Conservation (phyloP, 2,888 invertebrate species). For the Athalia cordata region DNA sequence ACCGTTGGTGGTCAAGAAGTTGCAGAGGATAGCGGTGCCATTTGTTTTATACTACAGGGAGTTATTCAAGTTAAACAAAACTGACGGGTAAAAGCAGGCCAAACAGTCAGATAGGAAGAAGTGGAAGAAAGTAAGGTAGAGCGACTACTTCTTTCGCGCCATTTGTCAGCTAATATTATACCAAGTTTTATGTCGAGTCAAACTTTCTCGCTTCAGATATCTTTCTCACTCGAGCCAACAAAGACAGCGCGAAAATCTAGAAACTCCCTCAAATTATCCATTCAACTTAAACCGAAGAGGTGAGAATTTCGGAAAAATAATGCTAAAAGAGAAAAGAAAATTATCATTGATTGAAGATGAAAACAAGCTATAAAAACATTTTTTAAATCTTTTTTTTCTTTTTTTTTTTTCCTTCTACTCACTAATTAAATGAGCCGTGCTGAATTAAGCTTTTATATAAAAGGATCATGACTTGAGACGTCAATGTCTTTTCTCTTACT, state of each 20-base stretch:
- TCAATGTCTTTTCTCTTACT: too few species aligned
- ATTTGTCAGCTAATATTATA: slow-evolving; percentile 45
- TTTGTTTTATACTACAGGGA: slow-evolving; percentile 31
- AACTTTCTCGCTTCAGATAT: slow-evolving; percentile 1
- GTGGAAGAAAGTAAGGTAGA: neutral
- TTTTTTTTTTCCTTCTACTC: too few species aligned
- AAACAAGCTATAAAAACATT: too few species aligned
- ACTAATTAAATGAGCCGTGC: too few species aligned
- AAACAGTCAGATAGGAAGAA: slow-evolving; percentile 16
- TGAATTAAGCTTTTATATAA: too few species aligned
- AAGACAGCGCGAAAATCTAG: slow-evolving; percentile 3
- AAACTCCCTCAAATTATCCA: slow-evolving; percentile 10
- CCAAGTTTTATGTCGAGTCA: slow-evolving; percentile 34
- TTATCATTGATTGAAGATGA: too few species aligned
- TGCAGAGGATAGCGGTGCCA: slow-evolving; percentile 6
- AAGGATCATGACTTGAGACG: too few species aligned
- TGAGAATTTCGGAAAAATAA: neutral
- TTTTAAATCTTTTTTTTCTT: too few species aligned
- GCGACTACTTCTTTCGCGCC: slow-evolving; percentile 40
- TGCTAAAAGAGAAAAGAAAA: too few species aligned
- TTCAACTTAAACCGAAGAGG: slow-evolving; percentile 2
- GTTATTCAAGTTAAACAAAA: slow-evolving; percentile 31
- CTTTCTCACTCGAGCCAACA: slow-evolving; percentile 4
- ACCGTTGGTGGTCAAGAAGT: neutral
- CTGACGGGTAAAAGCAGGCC: slow-evolving; percentile 10